phyloP scores from a whole-genome alignment of 2,797 vertebrate species.

The Nasua narica region DNA sequence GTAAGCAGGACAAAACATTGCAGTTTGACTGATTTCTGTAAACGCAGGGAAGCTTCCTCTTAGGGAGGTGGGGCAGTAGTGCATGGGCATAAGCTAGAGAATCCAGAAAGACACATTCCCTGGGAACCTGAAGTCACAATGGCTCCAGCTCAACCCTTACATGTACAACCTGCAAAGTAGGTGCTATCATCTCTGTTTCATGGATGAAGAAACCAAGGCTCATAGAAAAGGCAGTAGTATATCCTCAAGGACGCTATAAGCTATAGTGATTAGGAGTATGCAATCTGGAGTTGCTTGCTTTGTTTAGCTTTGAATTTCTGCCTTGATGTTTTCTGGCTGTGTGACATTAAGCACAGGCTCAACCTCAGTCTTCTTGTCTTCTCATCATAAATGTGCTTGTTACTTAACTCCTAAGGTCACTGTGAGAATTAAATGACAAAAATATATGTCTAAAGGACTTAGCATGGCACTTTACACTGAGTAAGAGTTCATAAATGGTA shows the following conservation, averaged over 20 bases:
- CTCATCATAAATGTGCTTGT: not conserved
- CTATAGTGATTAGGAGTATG: not conserved
- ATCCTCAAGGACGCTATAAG: not conserved
- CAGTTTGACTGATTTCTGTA: not conserved
- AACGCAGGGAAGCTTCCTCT: not conserved
- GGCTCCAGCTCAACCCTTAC: not conserved
- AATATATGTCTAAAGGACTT: not conserved
- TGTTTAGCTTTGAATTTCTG: not conserved
- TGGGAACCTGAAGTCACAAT: not conserved
- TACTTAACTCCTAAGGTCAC: not conserved
- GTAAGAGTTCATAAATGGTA: not conserved
- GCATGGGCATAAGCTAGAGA: not conserved
- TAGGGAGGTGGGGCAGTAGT: not conserved
- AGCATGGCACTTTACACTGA: not conserved
- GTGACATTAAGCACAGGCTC: not conserved
- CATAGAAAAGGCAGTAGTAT: not conserved
- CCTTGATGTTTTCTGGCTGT: not conserved
- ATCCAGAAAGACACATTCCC: not conserved
- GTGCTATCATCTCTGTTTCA: not conserved
- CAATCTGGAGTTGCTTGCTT: rapidly evolving
- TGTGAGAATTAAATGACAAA: not conserved
- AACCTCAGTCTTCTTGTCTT: not conserved
- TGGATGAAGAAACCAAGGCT: not conserved
- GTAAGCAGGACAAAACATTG: not conserved
- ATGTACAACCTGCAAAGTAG: not conserved